Evolutionary conservation across 1,140 invertebrate genomes (phyloP), one percentile per base, ranked within the genome.

Genomic region (Zaprionus tsacasi): DNA sequence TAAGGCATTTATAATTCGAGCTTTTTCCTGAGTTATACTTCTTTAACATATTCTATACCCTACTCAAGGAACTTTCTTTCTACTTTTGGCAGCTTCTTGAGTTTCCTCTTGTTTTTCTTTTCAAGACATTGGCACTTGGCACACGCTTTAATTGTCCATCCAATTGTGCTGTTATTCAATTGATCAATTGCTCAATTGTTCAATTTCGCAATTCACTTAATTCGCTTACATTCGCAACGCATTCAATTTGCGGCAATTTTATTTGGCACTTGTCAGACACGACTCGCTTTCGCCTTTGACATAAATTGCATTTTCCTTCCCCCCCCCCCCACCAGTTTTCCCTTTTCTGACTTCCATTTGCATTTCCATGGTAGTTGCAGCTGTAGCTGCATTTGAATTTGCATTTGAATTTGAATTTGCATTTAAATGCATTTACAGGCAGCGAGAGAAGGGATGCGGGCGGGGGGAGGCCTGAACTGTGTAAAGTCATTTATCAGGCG

Each of bases 221-320:
- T 70, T 70, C 57, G 67, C 40, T 52, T 43, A n/a, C n/a, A 58
- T 85, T 66, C 72, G 63, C 36, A 81, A 85, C 81, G 56, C 70
- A 78, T 81, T 75, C 59, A 79, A 69, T 75, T 82, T 70, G 75
- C 58, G 75, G 69, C 68, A 76, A 85, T 81, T 86, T 81, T 72
- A 86, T 85, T 85, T 78, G 78, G 78, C 78, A 76, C 67, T 76
- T 72, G 70, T 71, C 57, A 56, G 60, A 67, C 61, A 71, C 60
- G 57, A 38, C 17, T 58, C 6, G 63, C 76, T 72, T 50, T 50
- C 72, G 68, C 65, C 66, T 72, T 63, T 76, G 82, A 78, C 82
- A 86, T 81, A 79, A 86, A 77, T 86, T 86, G 78, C 78, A 81
- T 57, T 71, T 68, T 7, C 40, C 40, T 8, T 15, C 40, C 40